These are phyloP conservation scores for Pemphigus obesinymphae DNA, from an alignment of 1,140 invertebrate species.

Conservation along the genomic window DNA sequence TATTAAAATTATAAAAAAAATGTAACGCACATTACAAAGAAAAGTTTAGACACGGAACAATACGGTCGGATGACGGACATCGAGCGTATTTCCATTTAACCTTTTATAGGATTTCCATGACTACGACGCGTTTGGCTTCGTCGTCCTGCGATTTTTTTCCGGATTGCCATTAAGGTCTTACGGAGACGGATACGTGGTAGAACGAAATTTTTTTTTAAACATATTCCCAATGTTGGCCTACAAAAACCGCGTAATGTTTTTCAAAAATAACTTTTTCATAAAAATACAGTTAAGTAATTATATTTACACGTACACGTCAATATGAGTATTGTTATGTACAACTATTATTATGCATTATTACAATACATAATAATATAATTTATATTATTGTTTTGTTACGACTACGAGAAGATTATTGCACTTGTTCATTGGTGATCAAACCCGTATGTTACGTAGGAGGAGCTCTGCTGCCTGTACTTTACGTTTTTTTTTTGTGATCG, in stretches of 20 bases:
- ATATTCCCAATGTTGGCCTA: no score
- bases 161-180: not conserved
- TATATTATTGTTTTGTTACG: not conserved
- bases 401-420: not conserved
- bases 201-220: not conserved
- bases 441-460: not conserved
- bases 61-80: no score
- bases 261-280: not conserved
- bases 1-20: not conserved
- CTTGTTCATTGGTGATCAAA: not conserved
- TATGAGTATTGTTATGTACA: not conserved
- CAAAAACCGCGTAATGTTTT: not conserved
- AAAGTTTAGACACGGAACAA: not conserved
- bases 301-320: no score
- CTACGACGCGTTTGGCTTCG: not conserved
- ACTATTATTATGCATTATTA: not conserved
- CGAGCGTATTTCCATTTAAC: not conserved
- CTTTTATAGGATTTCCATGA: not conserved
- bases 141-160: no score
- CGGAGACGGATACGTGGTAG: not conserved
- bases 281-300: not conserved
- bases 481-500: no score
- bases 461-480: no score
- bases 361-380: no score
- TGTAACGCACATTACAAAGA: not conserved